These are phyloP conservation scores for Malurus elegans DNA, from an alignment of 2,113 vertebrate species.

Conservation along the genomic window DNA sequence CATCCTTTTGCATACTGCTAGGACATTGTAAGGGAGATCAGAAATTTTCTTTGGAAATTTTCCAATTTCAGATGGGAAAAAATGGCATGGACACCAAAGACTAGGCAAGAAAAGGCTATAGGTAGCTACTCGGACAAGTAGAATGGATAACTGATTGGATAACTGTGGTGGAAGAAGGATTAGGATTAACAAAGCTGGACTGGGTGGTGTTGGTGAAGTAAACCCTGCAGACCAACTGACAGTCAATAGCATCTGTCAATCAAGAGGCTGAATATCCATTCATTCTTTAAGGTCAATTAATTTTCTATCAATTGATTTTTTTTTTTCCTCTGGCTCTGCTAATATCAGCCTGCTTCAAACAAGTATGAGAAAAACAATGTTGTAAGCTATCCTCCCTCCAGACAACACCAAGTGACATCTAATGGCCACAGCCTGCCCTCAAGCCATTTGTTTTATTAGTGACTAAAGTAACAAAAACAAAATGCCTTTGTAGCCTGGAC, in stretches of 20 bases:
- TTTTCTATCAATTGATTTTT: neutral
- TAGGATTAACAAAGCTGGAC: neutral
- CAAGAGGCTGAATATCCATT: neutral
- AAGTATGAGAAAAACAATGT: neutral
- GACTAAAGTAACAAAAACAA: neutral
- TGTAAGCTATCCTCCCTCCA: neutral
- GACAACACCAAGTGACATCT: neutral
- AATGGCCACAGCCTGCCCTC: neutral
- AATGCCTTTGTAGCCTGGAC: neutral
- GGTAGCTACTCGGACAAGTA: neutral
- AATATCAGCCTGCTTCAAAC: neutral
- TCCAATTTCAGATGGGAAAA: rapidly evolving
- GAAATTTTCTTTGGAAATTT: neutral
- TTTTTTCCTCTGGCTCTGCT: too few relatives aligned
- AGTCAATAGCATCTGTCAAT: neutral
- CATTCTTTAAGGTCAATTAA: neutral
- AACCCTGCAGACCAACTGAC: neutral
- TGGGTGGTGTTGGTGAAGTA: neutral
- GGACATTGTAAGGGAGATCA: neutral
- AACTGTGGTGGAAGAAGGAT: neutral
- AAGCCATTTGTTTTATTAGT: neutral
- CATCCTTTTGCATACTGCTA: neutral
- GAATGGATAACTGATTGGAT: neutral
- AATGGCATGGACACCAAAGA: neutral
- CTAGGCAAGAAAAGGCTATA: neutral